Base-by-base conservation (phyloP, 2,113 vertebrate species). In the Vombatus ursinus region DNA sequence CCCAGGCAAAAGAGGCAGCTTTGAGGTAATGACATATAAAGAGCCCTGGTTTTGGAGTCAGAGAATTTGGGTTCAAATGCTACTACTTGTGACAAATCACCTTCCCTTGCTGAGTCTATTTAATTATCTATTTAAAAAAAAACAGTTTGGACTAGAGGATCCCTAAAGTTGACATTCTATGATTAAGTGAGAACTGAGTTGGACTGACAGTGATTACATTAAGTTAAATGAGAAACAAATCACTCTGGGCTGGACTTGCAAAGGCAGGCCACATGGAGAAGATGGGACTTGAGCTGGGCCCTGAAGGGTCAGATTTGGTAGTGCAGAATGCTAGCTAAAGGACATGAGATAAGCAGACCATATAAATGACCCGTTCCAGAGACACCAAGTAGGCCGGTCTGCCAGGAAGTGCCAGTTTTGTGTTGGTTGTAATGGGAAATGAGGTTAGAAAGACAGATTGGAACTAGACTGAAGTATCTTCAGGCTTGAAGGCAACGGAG, bases 251-350 rank as follows among this genome's bases (percentile, higher is more conserved):
- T 77, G n/a, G n/a, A 84, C 1, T 44, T 77, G 68, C n/a, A 44
- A 77, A 16, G 11, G 16, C 14, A 77, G n/a, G n/a, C 16, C 68
- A 44, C n/a, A 44, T 77, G 37, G 68, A 77, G 14, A 68, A 90
- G 54, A 54, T 89, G 37, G 89, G 93, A 28, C n/a, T 96, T 54
- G 48, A 94, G 51, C 54, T 90, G 68, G 61, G 50, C 90, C 92
- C 96, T 95, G 92, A 95, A 92, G 37, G 5, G 16, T 77, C 37
- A 94, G 94, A 90, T 91, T 90, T 52, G 47, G 22, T 16, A 14
- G 24, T 91, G 89, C 92, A 61, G 91, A 61, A 11, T 16, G 61
- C 16, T 22, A 77, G 57, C 28, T 68, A 37, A 37, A 68, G 57
- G 57, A 68, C 11, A 14, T 51, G 28, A 68, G 53, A 47, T 51